These are phyloP conservation scores for Diuraphis noxia DNA, from an alignment of 1,140 invertebrate genomes.

Conservation along the genomic window DNA sequence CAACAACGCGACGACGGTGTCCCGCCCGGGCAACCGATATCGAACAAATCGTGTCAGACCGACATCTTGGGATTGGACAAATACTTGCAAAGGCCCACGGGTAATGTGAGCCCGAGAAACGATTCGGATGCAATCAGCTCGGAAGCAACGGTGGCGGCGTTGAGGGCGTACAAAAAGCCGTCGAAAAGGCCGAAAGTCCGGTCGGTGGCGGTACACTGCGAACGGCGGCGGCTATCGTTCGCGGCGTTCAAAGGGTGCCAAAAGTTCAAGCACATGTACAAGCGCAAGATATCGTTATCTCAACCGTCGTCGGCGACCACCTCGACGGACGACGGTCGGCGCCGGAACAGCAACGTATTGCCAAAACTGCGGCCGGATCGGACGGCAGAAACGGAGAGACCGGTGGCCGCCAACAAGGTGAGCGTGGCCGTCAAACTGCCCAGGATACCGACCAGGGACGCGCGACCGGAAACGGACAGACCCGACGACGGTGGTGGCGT, in stretches of 20 bases:
- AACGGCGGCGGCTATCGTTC: neutral
- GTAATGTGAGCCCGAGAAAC: neutral
- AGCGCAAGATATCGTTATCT: constrained; percentile 22
- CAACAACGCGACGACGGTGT: neutral
- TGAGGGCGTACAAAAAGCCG: neutral
- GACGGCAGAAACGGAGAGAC: neutral
- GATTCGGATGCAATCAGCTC: neutral
- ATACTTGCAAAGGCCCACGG: constrained; percentile 13
- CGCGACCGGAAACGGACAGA: neutral
- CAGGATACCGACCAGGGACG: neutral
- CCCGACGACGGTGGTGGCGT: neutral
- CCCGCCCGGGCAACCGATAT: neutral
- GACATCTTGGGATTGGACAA: constrained; percentile 36
- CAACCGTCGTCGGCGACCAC: neutral
- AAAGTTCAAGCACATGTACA: constrained; percentile 44
- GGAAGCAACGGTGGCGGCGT: neutral
- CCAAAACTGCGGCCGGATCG: neutral
- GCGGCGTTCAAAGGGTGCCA: constrained; percentile 38
- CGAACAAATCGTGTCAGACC: constrained; percentile 46
- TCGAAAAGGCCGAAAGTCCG: constrained; percentile 36
- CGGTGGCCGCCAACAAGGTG: neutral
- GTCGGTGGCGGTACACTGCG: constrained; percentile 30
- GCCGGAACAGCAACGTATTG: neutral
- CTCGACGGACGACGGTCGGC: neutral
- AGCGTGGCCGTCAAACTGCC: neutral